Evolutionary conservation across 1,140 invertebrate species (phyloP), one percentile per base, ranked within the genome.

Genomic region (Drosophila simulans): DNA sequence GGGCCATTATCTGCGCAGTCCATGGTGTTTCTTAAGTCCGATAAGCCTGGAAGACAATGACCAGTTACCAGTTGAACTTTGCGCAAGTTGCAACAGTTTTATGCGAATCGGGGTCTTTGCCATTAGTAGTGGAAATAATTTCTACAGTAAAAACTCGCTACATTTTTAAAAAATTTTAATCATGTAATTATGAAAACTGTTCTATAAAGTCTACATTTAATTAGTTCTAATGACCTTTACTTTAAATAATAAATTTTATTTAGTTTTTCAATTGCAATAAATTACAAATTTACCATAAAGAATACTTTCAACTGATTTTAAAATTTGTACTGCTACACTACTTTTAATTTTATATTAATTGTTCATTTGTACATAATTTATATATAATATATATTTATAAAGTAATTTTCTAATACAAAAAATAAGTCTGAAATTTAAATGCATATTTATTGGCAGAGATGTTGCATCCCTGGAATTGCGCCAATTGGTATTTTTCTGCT

Each of bases 41-140:
- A 86, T 85, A 85, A 83, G 76, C 48, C 40, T 59, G 37, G 43
- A 64, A 55, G 81, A 59, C 81, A 77, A 73, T 77, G 65, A 68
- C 64, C 80, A 46, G 34, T 25, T 11, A 2, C 46, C 40, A 17
- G 15, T 57, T 71, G 76, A 46, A 66, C 77, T 77, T 80, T 85
- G 72, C n/a, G 56, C 69, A 12, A 54, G 34, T 63, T 72, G 22
- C 55, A 52, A 12, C n/a, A 60, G 49, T 53, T 64, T 71, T 70
- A 80, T 80, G 53, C 49, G 22, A 13, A 3, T n/a, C 27, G 45
- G 13, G 12, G 12, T 48, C 37, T 10, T n/a, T 40, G 15, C 22
- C 17, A 39, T 53, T 53, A 7, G 4, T 31, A 31, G 22, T 5
- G n/a, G 8, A 31, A 31, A 15, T 25, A 3, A 3, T 12, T 3